Base-by-base conservation (phyloP, 1,140 invertebrate genomes). In the Archegozetes longisetosus region DNA sequence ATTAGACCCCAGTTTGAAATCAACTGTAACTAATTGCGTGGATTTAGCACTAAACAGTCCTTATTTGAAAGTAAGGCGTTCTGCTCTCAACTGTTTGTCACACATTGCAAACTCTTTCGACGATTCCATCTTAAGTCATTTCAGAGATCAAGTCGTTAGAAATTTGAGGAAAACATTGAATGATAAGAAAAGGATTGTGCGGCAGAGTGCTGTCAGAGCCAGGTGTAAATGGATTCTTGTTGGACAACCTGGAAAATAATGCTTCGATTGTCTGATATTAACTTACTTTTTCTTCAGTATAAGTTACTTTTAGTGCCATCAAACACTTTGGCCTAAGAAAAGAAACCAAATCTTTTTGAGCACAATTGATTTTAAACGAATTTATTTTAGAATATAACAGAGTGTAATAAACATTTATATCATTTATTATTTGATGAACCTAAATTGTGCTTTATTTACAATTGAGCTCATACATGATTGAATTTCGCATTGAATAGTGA, bases 131-230 rank as follows among this genome's bases (percentile, higher is more conserved):
- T 46, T 51, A 28, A n/a, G 26, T 25, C 17, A 24, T 32, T 29
- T 58, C 6, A 49, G 26, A 50, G 25, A 20, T n/a, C 9, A 58
- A 32, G 48, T 22, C 25, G 2, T 58, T 2, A 26, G 25, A 51
- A 58, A 25, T 50, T 46, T 58, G 25, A 25, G 24, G 22, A 14
- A 20, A 51, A 51, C 57, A 51, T 51, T 58, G 26, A 47, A 2
- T 51, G 57, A 58, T 51, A 40, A 53, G 2, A 58, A 58, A 40
- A 40, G 57, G 14, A 17, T 58, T 2, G 57, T 58, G 14, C 25
- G 57, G 14, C 4, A 2, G 22, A 58, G 57, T 51, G 57, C 57
- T 3, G 57, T 58, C 3, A 53, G 24, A 29, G 52, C 57, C 26
- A 27, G n/a, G 4, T 58, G 52, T 52, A 49, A 58, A 23, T 28